phyloP scores from a whole-genome alignment of 2,113 vertebrate genomes.

The Bos indicus region DNA sequence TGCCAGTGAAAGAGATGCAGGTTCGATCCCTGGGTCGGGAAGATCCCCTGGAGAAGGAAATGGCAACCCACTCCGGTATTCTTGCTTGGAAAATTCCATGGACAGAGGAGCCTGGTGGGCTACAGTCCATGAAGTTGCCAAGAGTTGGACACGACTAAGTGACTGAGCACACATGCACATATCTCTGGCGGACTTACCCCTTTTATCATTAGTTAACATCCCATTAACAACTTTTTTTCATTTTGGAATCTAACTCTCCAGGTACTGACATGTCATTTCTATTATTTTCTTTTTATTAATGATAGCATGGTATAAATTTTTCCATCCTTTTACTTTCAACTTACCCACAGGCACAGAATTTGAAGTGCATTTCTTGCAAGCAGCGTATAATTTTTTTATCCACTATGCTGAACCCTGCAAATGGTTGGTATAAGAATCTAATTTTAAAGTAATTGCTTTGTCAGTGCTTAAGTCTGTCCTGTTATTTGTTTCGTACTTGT shows the following conservation, averaged over 20 bases:
- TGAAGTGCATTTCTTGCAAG: background rate
- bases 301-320: background rate
- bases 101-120: background rate
- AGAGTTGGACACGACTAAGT: background rate
- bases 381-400: background rate
- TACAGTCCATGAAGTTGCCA: background rate
- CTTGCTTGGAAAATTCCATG: background rate
- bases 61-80: background rate
- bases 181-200: background rate
- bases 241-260: background rate
- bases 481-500: background rate
- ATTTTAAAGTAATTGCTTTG: background rate
- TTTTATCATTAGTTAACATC: background rate
- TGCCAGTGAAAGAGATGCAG: background rate
- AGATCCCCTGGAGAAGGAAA: background rate
- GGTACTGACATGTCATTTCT: background rate
- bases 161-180: background rate
- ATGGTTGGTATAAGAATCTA: background rate
- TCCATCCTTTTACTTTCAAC: background rate
- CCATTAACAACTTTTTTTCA: background rate
- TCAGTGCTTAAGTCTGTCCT: background rate
- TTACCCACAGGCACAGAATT: background rate
- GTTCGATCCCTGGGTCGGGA: rapidly evolving
- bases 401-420: background rate
- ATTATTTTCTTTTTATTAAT: background rate